Evolutionary conservation across 2,888 invertebrate genomes (phyloP).

Genomic region (Baccha elongata): DNA sequence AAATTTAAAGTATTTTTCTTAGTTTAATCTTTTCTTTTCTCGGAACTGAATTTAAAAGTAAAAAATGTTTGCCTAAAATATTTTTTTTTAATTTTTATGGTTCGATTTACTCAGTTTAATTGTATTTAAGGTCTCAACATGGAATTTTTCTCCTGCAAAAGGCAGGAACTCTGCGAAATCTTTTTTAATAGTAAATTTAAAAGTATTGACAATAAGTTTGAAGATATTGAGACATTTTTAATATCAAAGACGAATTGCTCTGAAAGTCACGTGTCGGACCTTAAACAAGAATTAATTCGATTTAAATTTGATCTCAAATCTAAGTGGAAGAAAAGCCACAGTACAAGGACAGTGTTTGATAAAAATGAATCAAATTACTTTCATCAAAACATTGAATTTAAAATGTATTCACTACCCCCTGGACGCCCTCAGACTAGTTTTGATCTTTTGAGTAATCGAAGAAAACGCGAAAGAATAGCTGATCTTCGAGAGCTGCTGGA

Average conservation of each 20-base stretch:
- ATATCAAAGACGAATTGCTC: too few species aligned
- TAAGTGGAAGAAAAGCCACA: conserved; percentile 30
- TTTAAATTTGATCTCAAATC: conserved; percentile 34
- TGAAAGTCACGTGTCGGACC: too few species aligned
- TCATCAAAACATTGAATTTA: conserved; percentile 20
- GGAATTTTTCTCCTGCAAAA: too few species aligned
- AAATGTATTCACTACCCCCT: conserved; percentile 34
- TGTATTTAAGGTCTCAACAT: too few species aligned
- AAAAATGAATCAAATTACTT: conserved; percentile 27
- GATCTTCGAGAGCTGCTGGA: conserved; percentile 18
- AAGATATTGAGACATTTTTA: too few species aligned
- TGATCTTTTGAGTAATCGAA: conserved; percentile 30
- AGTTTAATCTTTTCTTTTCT: not conserved
- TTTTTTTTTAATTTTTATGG: not conserved
- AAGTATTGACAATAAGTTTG: too few species aligned
- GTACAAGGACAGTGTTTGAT: conserved; percentile 32
- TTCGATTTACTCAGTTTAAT: too few species aligned
- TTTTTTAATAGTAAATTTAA: too few species aligned
- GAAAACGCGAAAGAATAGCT: conserved; percentile 31
- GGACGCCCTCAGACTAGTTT: conserved; percentile 35
- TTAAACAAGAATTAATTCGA: too few species aligned
- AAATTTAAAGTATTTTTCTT: not conserved
- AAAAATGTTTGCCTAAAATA: not conserved
- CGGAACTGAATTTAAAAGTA: not conserved
- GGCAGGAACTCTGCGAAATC: too few species aligned